Conservation (phyloP, 1,140 invertebrate species). For the Pollicipes pollicipes region DNA sequence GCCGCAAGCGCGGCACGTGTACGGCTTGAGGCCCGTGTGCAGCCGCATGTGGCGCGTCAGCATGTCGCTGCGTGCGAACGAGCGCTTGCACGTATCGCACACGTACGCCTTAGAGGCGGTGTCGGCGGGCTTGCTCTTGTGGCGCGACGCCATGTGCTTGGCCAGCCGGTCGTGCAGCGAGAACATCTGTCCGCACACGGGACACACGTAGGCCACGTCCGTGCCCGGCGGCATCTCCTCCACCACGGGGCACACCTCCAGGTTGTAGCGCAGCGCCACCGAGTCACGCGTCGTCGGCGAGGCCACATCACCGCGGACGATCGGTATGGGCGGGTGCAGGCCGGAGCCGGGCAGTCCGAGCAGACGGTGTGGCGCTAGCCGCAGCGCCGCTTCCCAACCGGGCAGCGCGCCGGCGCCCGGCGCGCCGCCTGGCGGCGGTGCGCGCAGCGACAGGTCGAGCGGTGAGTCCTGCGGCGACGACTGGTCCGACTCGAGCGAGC, state of each 20-base stretch:
- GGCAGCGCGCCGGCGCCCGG: not conserved
- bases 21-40: constrained; percentile 81
- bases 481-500: constrained; percentile 28
- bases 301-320: constrained; percentile 53
- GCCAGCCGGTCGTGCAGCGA: constrained; percentile 81
- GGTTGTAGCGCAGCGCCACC: constrained; percentile 51
- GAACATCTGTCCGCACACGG: constrained; percentile 87
- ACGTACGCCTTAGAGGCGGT: constrained; percentile 55
- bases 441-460: constrained; percentile 53
- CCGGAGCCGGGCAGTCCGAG: constrained; percentile 12
- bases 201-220: constrained; percentile 69
- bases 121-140: constrained; percentile 40
- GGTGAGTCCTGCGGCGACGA: constrained; percentile 56
- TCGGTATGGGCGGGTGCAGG: constrained; percentile 33
- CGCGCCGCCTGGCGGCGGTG: constrained; percentile 11
- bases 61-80: constrained; percentile 94
- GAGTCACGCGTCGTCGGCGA: constrained; percentile 57
- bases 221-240: constrained; percentile 63
- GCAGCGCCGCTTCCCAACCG: constrained; percentile 12
- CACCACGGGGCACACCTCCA: constrained; percentile 60
- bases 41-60: constrained; percentile 87
- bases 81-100: constrained; percentile 83
- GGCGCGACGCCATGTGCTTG: constrained; percentile 89
- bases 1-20: constrained; percentile 74
- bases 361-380: constrained; percentile 15